phyloP scores from a whole-genome alignment of 1,140 invertebrate genomes.

The Proctacanthus coquilletti region DNA sequence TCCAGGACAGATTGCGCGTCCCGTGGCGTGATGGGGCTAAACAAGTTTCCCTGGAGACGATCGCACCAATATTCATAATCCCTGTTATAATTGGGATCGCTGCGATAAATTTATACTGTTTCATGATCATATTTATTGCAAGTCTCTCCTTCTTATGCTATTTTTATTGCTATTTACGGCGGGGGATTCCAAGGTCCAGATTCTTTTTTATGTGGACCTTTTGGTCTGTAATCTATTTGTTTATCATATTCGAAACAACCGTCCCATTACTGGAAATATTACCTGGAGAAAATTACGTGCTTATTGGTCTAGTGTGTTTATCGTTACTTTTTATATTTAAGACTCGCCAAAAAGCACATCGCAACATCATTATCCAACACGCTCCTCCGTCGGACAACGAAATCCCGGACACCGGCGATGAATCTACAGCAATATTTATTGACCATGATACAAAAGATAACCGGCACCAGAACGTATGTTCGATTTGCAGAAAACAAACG shows the following conservation, averaged over 20 bases:
- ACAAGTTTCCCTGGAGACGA: slow-evolving; percentile 23
- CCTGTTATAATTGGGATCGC: slow-evolving; percentile 29
- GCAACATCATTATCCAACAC: slow-evolving; percentile 18
- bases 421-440: slow-evolving; percentile 8
- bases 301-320: slow-evolving; percentile 21
- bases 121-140: slow-evolving; percentile 25
- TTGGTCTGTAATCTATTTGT: slow-evolving; percentile 26
- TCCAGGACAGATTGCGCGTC: slow-evolving; percentile 36
- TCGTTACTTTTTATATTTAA: slow-evolving; percentile 19
- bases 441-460: slow-evolving; percentile 13
- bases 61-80: slow-evolving; percentile 28
- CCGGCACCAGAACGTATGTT: slow-evolving; percentile 21
- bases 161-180: slow-evolving; percentile 18
- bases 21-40: slow-evolving; percentile 40
- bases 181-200: slow-evolving; percentile 18
- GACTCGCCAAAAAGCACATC: slow-evolving; percentile 12
- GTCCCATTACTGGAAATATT: slow-evolving; percentile 30
- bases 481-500: slow-evolving; percentile 19
- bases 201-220: slow-evolving; percentile 32
- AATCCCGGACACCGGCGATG: slow-evolving; percentile 20
- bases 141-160: slow-evolving; percentile 25
- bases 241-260: slow-evolving; percentile 26
- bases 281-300: slow-evolving; percentile 30
- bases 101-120: slow-evolving; percentile 28
- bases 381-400: slow-evolving; percentile 16